Base-by-base conservation (phyloP, 2,797 vertebrate species). In the Coregonus sp. region DNA sequence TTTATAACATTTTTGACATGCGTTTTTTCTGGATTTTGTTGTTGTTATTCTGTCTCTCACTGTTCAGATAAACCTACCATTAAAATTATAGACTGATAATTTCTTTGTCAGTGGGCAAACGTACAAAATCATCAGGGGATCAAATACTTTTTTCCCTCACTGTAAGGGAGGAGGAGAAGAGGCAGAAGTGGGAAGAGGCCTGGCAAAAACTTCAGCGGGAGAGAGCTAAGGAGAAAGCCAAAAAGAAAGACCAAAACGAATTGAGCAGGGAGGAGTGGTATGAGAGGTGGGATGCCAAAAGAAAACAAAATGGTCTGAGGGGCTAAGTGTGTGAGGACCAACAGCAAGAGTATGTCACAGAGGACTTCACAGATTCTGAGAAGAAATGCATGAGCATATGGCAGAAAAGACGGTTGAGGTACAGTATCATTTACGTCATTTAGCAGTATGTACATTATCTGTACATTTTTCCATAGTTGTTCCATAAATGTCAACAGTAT, bases 341-440 rank as follows among this genome's bases (percentile, higher is more conserved):
- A n/a, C 33, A 6, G 16, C 7, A 40, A 37, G 5, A 70, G 2
- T 7, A 7, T 1, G 1, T 70, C 33, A 11, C 37, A 37, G 16
- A 70, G 3, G 9, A n/a, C n/a, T 11, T n/a, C 18, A n/a, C 61
- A 65, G 3, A 11, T 5, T 65, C 25, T 25, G 25, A 25, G 25
- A 25, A 25, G 25, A 25, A 25, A 25, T 25, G 63, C n/a, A 65
- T 65, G 63, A 65, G n/a, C n/a, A 65, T 70, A 35, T 70, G 68
- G 35, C 68, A 70, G 68, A 70, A 70, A n/a, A 70, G 37, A 14
- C 6, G 4, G 68, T 20, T 70, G n/a, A 20, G 68, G 37, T 47
- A 47, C 40, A 47, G 40, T 50, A 25, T 25, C 1, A 25, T 25
- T 25, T 25, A 25, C 25, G 25, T 25, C 25, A 25, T 25, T 25